phyloP scores from a whole-genome alignment of 2,888 invertebrate species.

The Electrophaes corylata region DNA sequence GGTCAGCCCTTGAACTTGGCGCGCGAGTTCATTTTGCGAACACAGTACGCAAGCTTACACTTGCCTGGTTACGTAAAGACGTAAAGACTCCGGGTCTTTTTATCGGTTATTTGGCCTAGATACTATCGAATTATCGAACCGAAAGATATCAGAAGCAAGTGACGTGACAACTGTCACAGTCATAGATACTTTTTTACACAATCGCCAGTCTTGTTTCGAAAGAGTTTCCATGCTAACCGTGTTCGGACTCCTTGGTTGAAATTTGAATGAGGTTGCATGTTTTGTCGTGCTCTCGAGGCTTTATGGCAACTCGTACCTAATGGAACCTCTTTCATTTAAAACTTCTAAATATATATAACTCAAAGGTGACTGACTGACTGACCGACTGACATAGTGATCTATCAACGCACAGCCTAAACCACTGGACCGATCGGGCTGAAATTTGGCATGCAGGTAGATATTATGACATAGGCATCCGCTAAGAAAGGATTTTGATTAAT shows the following conservation, averaged over 20 bases:
- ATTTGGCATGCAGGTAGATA: too few relatives aligned
- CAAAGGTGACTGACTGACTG: too few relatives aligned
- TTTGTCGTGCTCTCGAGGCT: neutral
- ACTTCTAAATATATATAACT: too few relatives aligned
- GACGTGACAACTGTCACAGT: slow-evolving; percentile 21
- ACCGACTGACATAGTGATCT: too few relatives aligned
- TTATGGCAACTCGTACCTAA: neutral
- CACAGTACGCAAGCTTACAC: neutral
- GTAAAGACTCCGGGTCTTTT: neutral
- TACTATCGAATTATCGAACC: slow-evolving; percentile 20
- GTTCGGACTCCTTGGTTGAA: slow-evolving; percentile 6
- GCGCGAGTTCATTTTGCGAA: slow-evolving; percentile 24
- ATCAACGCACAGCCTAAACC: too few relatives aligned
- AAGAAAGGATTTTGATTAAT: too few relatives aligned
- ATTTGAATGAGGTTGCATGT: slow-evolving; percentile 1
- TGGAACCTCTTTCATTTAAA: neutral
- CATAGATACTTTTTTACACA: slow-evolving; percentile 13
- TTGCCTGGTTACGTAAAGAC: slow-evolving; percentile 10
- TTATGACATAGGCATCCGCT: too few relatives aligned
- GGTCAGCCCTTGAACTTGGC: slow-evolving; percentile 19
- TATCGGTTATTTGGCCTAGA: slow-evolving; percentile 17
- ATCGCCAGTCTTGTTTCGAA: slow-evolving; percentile 16
- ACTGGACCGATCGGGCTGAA: too few relatives aligned
- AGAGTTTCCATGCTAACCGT: neutral
- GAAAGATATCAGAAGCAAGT: slow-evolving; percentile 8